phyloP scores from a whole-genome alignment of 92 coral and sea anemone genomes.

The Zoanthus solanderi region DNA sequence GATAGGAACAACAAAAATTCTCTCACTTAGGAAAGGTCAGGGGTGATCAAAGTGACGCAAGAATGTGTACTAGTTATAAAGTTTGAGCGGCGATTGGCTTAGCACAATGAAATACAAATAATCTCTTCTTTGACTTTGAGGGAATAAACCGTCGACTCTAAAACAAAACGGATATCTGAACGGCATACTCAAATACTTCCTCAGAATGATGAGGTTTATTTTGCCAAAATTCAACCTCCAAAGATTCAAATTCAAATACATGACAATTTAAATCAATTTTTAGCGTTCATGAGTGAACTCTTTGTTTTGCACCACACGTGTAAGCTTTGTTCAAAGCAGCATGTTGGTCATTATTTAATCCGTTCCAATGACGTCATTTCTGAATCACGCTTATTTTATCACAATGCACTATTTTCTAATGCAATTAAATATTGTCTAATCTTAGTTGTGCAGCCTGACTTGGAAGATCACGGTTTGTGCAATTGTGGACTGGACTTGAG shows the following conservation, averaged over 20 bases:
- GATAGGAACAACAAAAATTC: constrained; percentile 19
- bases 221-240: not conserved
- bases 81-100: constrained; percentile 26
- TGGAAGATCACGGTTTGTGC: no score
- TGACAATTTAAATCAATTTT: not conserved
- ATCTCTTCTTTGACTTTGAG: not conserved
- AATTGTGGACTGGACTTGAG: no score
- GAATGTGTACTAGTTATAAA: constrained; percentile 1
- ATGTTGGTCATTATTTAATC: not conserved
- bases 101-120: not conserved
- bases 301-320: not conserved
- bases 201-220: not conserved
- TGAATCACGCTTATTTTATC: not conserved
- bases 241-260: no score
- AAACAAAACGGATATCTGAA: not conserved
- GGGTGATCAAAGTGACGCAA: constrained; percentile 41
- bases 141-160: not conserved
- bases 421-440: no score
- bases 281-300: not conserved
- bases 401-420: no score
- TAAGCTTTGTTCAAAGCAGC: not conserved
- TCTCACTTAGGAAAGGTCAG: constrained; percentile 22
- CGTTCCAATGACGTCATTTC: constrained; percentile 4
- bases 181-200: not conserved
- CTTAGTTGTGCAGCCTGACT: no score